Evolutionary conservation across 2,888 invertebrate genomes (phyloP), one percentile per base, ranked within the genome.

Genomic region (Polietes domitor): DNA sequence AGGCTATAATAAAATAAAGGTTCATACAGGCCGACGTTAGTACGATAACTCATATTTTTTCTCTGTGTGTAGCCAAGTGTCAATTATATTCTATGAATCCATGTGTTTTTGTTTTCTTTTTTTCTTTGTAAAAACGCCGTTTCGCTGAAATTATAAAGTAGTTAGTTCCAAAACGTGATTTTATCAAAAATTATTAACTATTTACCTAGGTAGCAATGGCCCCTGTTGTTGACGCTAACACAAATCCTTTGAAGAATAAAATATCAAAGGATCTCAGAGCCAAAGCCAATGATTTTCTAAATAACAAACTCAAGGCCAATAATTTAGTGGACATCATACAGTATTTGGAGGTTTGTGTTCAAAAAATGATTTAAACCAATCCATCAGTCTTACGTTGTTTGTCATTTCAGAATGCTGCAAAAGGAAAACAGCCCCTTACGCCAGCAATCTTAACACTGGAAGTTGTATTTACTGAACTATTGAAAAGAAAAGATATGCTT

Each of bases 251-350:
- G 53, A 86, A 86, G 80, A 84, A 77, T 70, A 85, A 85, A 83
- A 86, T 87, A 77, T 85, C 85, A 0, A 94, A 95, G 89, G 93
- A 95, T 88, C 92, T 96, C 86, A 94, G 95, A 85, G 93, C 92
- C 87, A 95, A 95, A 91, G 96, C 95, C 63, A 95, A 95, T 87
- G 95, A 95, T 88, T 95, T 96, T 92, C 92, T 96, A 72, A 93
- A 94, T 87, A 94, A 94, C 37, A 93, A 94, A 86, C 94, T 94
- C 91, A 92, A 95, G 92, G 93, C 94, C 12, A 94, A 95, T 88
- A 94, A 94, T 90, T 93, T 96, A 86, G 93, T 94, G 72, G 95
- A 95, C 89, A 95, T 96, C 86, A 92, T 96, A 83, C 93, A 93
- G 87, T 93, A 95, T 93, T 95, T 96, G 90, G 94, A 95, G 92